Conservation (phyloP, 2,888 invertebrate genomes). For the Merodon equestris region DNA sequence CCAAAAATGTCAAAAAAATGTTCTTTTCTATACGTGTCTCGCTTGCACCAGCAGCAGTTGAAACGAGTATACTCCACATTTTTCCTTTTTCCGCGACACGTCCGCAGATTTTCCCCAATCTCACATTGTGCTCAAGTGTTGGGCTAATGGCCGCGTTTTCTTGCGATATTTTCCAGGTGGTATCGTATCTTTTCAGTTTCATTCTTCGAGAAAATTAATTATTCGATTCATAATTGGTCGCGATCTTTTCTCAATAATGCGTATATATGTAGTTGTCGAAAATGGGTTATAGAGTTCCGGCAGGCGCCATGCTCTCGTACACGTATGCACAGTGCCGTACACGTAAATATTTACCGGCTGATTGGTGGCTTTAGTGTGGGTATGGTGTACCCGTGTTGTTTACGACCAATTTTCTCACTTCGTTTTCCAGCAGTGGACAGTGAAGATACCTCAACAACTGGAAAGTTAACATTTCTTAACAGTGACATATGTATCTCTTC, state of each 20-base stretch:
- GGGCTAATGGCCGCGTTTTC: conserved; percentile 63
- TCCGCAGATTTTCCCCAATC: conserved; percentile 63
- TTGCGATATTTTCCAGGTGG: conserved; percentile 52
- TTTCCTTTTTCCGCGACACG: conserved; percentile 64
- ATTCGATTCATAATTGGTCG: conserved; percentile 23
- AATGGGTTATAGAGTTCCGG: conserved; percentile 48
- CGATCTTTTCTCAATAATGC: conserved; percentile 31
- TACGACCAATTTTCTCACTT: conserved; percentile 19
- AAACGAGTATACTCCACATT: conserved; percentile 49
- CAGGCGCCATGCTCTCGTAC: conserved; percentile 17
- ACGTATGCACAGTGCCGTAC: conserved; percentile 46
- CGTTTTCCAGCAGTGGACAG: not conserved
- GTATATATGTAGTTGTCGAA: conserved; percentile 51
- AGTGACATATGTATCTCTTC: too few species aligned
- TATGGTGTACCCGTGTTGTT: conserved; percentile 16
- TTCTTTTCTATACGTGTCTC: conserved; percentile 55
- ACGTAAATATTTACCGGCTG: conserved; percentile 67
- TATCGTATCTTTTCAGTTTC: conserved; percentile 43
- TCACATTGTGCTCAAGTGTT: conserved; percentile 25
- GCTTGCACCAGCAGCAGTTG: conserved; percentile 34
- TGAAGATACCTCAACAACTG: conserved; percentile 8
- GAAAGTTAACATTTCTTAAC: conserved; percentile 36
- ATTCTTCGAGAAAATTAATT: conserved; percentile 32
- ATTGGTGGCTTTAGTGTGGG: conserved; percentile 7
- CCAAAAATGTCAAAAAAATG: conserved; percentile 60